A percentile compares a stretch with the other conserved stretches of the same genome.
phyloP scores from a whole-genome alignment of 2,113 vertebrate species.

The Tretioscincus oriximinensis region DNA sequence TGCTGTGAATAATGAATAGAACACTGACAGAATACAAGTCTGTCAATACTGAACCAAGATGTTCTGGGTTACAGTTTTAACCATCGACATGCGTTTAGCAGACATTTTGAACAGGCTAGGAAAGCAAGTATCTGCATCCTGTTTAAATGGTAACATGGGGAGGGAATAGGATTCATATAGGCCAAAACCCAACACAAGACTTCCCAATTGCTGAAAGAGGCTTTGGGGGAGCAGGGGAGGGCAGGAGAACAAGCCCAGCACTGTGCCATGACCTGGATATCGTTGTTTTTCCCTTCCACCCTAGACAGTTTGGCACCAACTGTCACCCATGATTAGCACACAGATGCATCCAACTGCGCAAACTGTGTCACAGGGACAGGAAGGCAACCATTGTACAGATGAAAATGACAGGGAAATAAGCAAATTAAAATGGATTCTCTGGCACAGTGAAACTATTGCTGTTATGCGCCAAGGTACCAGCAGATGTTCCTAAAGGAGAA shows the following conservation, averaged over 20 bases:
- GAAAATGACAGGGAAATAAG: background rate
- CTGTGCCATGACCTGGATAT: constrained; percentile 21
- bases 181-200: background rate
- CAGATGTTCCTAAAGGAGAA: too few species aligned
- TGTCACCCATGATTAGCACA: background rate
- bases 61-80: too few species aligned
- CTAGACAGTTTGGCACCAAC: constrained; percentile 23
- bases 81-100: too few species aligned
- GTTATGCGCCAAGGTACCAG: background rate
- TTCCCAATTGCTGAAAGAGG: background rate
- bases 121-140: background rate
- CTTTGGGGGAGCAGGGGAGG: background rate
- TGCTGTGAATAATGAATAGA: too few species aligned
- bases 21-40: too few species aligned
- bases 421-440: background rate
- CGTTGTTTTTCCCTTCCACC: background rate
- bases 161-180: background rate
- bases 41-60: background rate
- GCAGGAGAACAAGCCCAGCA: background rate
- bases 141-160: background rate
- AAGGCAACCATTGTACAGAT: background rate
- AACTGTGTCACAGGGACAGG: background rate
- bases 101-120: background rate
- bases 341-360: background rate
- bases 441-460: background rate